Evolutionary conservation across 1,140 invertebrate genomes (phyloP), one percentile per base, ranked within the genome.

Genomic region (Eciton burchellii): DNA sequence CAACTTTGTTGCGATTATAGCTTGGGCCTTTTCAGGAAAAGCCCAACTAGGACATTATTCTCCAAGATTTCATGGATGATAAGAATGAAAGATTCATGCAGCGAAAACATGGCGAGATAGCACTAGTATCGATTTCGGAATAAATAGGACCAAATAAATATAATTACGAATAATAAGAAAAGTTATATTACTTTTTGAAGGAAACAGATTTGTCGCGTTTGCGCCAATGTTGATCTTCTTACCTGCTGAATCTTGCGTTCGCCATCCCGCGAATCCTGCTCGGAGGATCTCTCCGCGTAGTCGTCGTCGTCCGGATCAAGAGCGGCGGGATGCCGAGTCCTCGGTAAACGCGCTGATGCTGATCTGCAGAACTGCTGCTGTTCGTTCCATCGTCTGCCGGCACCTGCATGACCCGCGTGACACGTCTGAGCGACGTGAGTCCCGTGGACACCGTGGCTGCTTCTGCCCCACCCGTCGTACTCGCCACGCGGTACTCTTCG

Each of bases 341-440:
- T 95, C 29, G 97, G 96, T 81, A 98, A 93, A 52, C 97, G 94
- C 2, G 97, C 97, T 90, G 97, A 97, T 14, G 97, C 97, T 21
- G 97, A 97, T 89, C 97, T 95, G 79, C 95, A 93, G 89, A 97
- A 96, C 88, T 95, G 95, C 73, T 96, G 95, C 83, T 94, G 89
- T 87, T 92, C 90, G 66, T 85, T 91, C 89, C 86, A 91, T 60
- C 91, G 91, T 85, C 92, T 90, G 74, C 86, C 89, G 56, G 82
- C 90, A 89, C 90, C 90, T 84, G 89, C 87, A 65, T 86, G 89
- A 57, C 76, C 65, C 19, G 68, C 49, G 72, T 91, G 90, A 84
- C 85, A 89, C 62, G 88, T 71, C 35, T 89, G 91, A 29, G 71
- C 62, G 26, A 82, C 84, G 54, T 88, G 72, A 56, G 77, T n/a